Percentiles rank a stretch among this genome's conserved stretches.
These are phyloP conservation scores for Salvelinus fontinalis DNA, from an alignment of 2,113 vertebrate species.

Conservation along the genomic window DNA sequence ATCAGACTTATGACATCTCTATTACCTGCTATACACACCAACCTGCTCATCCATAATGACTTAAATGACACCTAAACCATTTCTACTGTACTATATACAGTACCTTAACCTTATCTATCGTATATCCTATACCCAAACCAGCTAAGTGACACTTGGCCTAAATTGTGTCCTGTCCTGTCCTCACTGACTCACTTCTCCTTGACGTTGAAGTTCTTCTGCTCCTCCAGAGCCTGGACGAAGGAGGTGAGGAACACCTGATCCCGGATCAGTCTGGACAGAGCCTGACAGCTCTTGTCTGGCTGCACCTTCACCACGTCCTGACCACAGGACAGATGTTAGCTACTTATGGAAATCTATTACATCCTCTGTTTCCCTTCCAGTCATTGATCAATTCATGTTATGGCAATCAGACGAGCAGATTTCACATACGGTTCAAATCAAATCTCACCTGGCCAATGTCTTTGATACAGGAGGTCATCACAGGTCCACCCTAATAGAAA, in stretches of 20 bases:
- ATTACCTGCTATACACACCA: background rate
- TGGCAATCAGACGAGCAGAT: constrained; percentile 25
- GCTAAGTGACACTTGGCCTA: background rate
- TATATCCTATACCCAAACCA: too few relatives aligned
- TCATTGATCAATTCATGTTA: constrained; percentile 2
- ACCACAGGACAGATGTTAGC: constrained; percentile 20
- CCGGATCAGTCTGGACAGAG: constrained; percentile 56
- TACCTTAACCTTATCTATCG: too few relatives aligned
- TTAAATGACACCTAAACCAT: background rate
- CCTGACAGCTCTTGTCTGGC: constrained; percentile 51
- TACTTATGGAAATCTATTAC: background rate
- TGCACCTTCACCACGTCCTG: constrained; percentile 51
- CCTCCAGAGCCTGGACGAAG: constrained; percentile 66
- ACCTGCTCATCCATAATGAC: background rate
- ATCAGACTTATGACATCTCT: too few relatives aligned
- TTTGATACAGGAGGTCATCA: constrained; percentile 57
- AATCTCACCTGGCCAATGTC: constrained; percentile 69
- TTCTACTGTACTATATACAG: background rate
- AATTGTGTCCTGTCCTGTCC: background rate
- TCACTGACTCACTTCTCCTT: constrained; percentile 58
- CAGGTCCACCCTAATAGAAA: constrained; percentile 48
- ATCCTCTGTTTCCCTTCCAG: too few relatives aligned
- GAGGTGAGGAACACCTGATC: constrained; percentile 62
- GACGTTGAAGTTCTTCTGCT: constrained; percentile 66
- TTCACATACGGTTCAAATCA: too few relatives aligned